These are phyloP conservation scores for Aphyosemion australe DNA, from an alignment of 2,113 vertebrate genomes.

Conservation along the genomic window DNA sequence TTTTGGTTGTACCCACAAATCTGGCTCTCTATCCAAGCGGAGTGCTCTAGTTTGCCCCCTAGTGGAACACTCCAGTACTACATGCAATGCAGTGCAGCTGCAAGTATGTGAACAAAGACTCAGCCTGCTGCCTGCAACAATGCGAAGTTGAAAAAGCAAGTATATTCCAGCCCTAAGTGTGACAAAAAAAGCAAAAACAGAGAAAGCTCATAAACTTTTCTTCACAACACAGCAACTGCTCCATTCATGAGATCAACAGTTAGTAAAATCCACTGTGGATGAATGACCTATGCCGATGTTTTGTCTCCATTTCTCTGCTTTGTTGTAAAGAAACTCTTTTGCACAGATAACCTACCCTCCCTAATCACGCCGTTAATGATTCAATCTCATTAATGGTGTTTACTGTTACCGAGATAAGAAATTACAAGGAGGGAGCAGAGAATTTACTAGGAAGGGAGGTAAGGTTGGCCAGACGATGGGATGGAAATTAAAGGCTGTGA, in stretches of 20 bases:
- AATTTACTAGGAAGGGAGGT: constrained; percentile 21
- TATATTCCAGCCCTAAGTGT: too few relatives aligned
- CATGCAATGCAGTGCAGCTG: too few relatives aligned
- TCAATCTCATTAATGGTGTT: constrained; percentile 68
- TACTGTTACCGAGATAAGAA: constrained; percentile 62
- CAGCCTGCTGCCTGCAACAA: too few relatives aligned
- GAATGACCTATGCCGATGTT: constrained; percentile 36
- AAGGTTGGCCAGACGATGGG: background rate
- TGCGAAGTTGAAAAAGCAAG: too few relatives aligned
- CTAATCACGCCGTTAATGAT: constrained; percentile 74
- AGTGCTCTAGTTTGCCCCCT: too few relatives aligned
- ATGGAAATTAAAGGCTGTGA: background rate
- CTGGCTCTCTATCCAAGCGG: too few relatives aligned
- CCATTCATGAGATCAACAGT: constrained; percentile 17
- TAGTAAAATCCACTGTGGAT: constrained; percentile 21
- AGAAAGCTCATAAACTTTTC: too few relatives aligned
- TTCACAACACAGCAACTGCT: too few relatives aligned
- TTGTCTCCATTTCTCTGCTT: constrained; percentile 33
- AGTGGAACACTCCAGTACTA: too few relatives aligned
- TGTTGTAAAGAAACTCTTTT: constrained; percentile 30
- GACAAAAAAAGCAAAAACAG: background rate
- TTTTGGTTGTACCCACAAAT: too few relatives aligned
- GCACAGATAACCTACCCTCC: constrained; percentile 54
- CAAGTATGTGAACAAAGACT: too few relatives aligned
- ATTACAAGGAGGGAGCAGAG: constrained; percentile 20